Conservation (phyloP, 2,888 invertebrate species). For the Amphipyra tragopoginis region DNA sequence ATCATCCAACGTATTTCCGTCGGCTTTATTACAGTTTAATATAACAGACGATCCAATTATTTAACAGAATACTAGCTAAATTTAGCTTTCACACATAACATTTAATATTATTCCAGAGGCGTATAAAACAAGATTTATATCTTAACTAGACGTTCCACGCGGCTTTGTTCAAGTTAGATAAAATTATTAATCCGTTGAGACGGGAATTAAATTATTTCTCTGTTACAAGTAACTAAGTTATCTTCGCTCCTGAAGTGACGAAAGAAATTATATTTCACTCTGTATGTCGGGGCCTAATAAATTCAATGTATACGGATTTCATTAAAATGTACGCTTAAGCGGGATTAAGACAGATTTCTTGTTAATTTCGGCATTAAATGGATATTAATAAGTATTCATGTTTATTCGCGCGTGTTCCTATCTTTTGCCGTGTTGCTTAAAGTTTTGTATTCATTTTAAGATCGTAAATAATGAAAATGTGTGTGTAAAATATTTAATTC, state of each 20-base stretch:
- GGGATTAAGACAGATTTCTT: slow-evolving; percentile 14
- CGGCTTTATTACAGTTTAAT: no score
- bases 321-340: slow-evolving; percentile 35
- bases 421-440: no score
- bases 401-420: neutral
- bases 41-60: no score
- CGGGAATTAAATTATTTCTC: slow-evolving; percentile 48
- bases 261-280: slow-evolving; percentile 38
- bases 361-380: slow-evolving; percentile 6
- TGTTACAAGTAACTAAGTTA: slow-evolving; percentile 46
- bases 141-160: slow-evolving; percentile 30
- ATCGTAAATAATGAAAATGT: no score
- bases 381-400: neutral
- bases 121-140: slow-evolving; percentile 49
- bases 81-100: no score
- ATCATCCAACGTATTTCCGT: no score
- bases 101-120: slow-evolving; percentile 30
- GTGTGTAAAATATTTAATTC: no score
- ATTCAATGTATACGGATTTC: slow-evolving; percentile 26
- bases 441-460: no score
- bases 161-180: slow-evolving; percentile 54
- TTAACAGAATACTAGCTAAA: no score
- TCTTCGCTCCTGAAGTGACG: slow-evolving; percentile 21
- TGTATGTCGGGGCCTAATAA: slow-evolving; percentile 2
- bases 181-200: slow-evolving; percentile 58